Base-by-base conservation (phyloP, 2,797 vertebrate genomes). In the Martes flavigula region DNA sequence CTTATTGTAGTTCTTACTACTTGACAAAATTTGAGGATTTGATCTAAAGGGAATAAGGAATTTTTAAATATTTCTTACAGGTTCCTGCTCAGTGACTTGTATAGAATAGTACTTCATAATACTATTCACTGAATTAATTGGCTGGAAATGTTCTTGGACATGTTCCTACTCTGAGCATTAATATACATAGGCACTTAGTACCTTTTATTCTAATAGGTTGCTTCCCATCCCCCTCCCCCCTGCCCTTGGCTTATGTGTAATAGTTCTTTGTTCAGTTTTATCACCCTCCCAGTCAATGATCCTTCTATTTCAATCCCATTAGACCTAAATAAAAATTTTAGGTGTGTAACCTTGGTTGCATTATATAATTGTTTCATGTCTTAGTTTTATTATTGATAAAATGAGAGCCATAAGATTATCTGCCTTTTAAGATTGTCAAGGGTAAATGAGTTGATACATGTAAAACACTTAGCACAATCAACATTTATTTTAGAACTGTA, bases 11-110 rank as follows among this genome's bases (percentile, higher is more conserved):
- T 87, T 79, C 27, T n/a, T 70, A 15, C 77, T 86, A 20, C 70
- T 85, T 87, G 40, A 38, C 10, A 66, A 46, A 51, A 73, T 90
- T 79, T 73, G 35, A 79, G 60, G 15, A 10, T 92, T 58, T 91
- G 30, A 78, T 20, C 43, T 72, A 81, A 90, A 35, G 85, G 75
- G 30, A 94, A 82, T 27, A 46, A 70, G 73, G 48, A 25, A 54
- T 89, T 97, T 90, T 54, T 87, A 93, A 93, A 75, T 91, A 64
- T 73, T 73, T 92, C 43, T 89, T 84, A 32, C 62, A 51, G 30
- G 77, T 48, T 8, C 5, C 85, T 58, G 21, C 27, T 92, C 10
- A 72, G 46, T 87, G 68, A 64, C n/a, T 68, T 83, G 72, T 95
- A 21, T 46, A 77, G 56, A 84, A n/a, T 54, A 87, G 30, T n/a